Evolutionary conservation across 2,797 vertebrate genomes (phyloP).

Genomic region (Tadarida brasiliensis): DNA sequence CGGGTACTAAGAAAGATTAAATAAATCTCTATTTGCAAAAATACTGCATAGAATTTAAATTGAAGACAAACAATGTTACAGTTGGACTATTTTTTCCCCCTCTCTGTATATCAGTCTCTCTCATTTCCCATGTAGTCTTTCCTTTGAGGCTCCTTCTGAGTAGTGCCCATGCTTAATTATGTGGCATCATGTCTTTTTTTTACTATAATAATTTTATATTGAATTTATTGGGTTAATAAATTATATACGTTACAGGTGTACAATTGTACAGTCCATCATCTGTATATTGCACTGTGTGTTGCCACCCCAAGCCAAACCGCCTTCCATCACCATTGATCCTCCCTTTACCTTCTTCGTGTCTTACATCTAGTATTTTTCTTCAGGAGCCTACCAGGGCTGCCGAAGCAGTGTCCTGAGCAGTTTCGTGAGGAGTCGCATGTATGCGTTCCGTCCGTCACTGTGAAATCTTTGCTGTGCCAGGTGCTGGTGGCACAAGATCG

Average conservation of each 20-base stretch:
- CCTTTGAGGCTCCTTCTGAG: neutral
- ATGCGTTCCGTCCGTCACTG: neutral
- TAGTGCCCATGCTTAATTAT: conserved; percentile 1
- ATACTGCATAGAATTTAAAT: conserved; percentile 16
- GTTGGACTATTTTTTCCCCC: neutral
- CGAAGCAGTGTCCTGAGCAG: neutral
- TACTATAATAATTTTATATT: neutral
- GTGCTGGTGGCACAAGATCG: neutral
- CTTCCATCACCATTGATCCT: neutral
- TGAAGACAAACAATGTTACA: neutral
- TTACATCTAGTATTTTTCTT: conserved; percentile 42
- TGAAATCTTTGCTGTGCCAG: neutral
- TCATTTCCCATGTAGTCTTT: neutral
- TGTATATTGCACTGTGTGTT: neutral
- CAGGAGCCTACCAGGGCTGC: neutral
- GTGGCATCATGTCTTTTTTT: neutral
- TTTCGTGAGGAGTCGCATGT: neutral
- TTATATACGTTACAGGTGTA: neutral
- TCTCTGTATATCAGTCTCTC: neutral
- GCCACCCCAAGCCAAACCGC: neutral
- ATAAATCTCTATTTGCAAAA: conserved; percentile 40
- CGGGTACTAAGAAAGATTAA: neutral
- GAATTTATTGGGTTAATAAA: neutral
- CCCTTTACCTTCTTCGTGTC: neutral
- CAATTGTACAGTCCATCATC: neutral